Percentiles rank a stretch among this genome's conserved stretches.
Conservation (phyloP, 2,113 vertebrate species). For the Potamarius usumacintae region DNA sequence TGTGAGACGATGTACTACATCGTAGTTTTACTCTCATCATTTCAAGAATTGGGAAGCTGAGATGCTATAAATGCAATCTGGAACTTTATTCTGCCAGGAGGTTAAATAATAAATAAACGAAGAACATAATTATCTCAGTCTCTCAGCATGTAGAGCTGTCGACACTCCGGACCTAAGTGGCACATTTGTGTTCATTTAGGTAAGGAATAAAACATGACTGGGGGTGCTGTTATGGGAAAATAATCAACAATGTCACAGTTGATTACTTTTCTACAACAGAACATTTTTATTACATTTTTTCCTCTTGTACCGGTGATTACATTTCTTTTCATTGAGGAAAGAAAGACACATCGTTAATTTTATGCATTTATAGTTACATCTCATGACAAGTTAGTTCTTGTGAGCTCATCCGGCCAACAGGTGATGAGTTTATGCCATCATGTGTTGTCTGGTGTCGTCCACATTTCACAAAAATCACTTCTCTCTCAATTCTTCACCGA, state of each 20-base stretch:
- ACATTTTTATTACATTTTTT: neutral
- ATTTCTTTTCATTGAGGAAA: neutral
- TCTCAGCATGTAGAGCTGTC: constrained; percentile 3
- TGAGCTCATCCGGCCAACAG: too few species aligned
- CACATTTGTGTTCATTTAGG: constrained; percentile 1
- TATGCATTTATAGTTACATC: neutral
- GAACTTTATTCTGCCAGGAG: neutral
- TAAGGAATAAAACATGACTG: neutral
- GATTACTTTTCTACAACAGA: neutral
- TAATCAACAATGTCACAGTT: neutral
- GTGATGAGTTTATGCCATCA: too few species aligned
- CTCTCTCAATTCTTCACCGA: too few species aligned
- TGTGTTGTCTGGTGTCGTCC: too few species aligned
- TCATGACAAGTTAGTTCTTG: neutral
- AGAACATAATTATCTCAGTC: constrained; percentile 8
- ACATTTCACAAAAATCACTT: too few species aligned
- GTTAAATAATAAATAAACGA: constrained; percentile 31
- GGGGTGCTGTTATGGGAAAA: neutral
- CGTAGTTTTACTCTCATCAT: neutral
- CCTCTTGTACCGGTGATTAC: neutral
- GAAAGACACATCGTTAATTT: neutral
- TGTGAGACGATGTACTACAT: neutral
- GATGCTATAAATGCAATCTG: neutral
- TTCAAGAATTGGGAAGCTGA: neutral
- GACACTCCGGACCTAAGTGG: neutral